Conservation (phyloP, 2,797 vertebrate genomes). For the Dermochelys coriacea region DNA sequence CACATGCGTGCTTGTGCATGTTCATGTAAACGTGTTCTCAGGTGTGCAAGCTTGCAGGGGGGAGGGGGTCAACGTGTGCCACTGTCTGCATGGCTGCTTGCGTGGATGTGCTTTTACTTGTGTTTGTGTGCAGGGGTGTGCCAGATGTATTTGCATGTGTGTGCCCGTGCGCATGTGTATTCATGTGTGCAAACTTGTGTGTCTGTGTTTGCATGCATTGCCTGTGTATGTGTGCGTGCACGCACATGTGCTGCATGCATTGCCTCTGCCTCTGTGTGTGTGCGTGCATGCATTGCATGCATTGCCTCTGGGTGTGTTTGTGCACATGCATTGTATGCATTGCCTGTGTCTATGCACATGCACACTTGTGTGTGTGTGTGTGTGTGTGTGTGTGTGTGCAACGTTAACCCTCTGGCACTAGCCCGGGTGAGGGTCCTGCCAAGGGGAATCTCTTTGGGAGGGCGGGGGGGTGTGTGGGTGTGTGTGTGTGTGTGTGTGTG, state of each 20-base stretch:
- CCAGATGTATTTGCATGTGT: not conserved
- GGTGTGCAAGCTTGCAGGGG: too few relatives aligned
- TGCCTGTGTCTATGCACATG: not conserved
- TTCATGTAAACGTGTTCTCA: not conserved
- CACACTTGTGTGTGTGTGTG: too few relatives aligned
- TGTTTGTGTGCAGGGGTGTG: not conserved
- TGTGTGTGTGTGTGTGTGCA: not conserved
- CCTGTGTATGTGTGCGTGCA: not conserved
- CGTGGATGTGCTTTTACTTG: not conserved
- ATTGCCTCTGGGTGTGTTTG: too few relatives aligned
- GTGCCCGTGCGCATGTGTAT: too few relatives aligned
- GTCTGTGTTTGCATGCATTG: not conserved
- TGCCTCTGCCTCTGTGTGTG: not conserved
- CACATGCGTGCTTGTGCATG: too few relatives aligned
- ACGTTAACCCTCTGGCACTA: not conserved
- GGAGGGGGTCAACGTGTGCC: too few relatives aligned
- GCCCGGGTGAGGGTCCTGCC: too few relatives aligned
- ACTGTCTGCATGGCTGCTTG: not conserved
- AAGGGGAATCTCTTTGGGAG: too few relatives aligned
- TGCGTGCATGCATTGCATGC: too few relatives aligned
- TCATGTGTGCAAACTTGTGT: not conserved
- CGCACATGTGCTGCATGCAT: too few relatives aligned
- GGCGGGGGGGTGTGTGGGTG: too few relatives aligned
- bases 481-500: too few relatives aligned
- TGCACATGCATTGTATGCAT: not conserved